Conservation (phyloP, 2,888 invertebrate species). For the Cataglyphis livida region DNA sequence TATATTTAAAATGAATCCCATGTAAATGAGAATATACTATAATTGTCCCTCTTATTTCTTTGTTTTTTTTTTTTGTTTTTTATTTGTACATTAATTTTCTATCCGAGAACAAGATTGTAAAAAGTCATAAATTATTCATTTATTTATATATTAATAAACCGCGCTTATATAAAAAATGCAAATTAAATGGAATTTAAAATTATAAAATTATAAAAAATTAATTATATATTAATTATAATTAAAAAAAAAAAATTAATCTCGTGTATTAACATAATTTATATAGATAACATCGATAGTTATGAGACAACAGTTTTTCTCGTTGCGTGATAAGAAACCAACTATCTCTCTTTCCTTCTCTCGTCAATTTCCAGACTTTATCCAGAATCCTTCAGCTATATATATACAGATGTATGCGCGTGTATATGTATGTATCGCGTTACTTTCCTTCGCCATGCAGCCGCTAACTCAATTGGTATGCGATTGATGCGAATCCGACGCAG, state of each 20-base stretch:
- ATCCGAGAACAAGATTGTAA: too few species aligned
- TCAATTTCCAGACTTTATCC: neutral
- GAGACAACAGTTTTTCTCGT: neutral
- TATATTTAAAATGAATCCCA: neutral
- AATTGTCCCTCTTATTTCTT: neutral
- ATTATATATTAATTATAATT: too few species aligned
- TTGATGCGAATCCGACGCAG: constrained; percentile 79
- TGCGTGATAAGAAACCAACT: neutral
- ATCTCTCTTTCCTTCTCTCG: neutral
- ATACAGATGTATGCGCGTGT: neutral
- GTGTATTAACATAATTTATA: too few species aligned
- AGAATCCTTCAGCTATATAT: neutral
- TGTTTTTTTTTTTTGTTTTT: neutral
- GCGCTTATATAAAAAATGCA: too few species aligned
- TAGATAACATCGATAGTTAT: neutral
- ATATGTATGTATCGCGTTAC: constrained; percentile 37
- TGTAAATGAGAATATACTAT: neutral
- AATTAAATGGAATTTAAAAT: too few species aligned
- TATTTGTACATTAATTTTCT: neutral
- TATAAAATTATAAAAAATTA: too few species aligned
- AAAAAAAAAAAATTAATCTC: too few species aligned
- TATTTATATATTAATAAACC: too few species aligned
- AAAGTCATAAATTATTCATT: too few species aligned
- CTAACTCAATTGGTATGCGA: constrained; percentile 84
- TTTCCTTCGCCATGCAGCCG: constrained; percentile 80